A percentile compares a stretch with the other conserved stretches of the same genome.
Evolutionary conservation across 2,113 vertebrate species (phyloP).

Genomic region (Polypterus bichir): DNA sequence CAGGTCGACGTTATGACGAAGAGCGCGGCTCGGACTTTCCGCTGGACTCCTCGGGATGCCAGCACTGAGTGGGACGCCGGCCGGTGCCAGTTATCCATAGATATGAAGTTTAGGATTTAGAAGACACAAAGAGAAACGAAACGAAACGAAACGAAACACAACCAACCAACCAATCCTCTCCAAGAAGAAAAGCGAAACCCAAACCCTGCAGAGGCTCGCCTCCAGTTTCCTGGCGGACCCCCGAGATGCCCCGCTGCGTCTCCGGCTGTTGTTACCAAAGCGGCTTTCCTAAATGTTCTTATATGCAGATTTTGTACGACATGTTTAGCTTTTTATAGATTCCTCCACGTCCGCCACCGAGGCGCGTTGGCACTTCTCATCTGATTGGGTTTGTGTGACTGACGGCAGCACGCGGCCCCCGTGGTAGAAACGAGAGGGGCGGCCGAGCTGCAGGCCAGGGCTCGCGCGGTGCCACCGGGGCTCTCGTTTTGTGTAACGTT

Average conservation of each 20-base stretch:
- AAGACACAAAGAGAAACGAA: slow-evolving; percentile 33
- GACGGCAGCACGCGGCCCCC: not conserved
- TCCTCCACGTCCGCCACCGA: slow-evolving; percentile 69
- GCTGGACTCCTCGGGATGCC: slow-evolving; percentile 7
- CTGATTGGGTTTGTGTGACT: slow-evolving; percentile 5
- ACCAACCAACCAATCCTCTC: no score
- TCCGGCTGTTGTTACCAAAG: slow-evolving; percentile 97
- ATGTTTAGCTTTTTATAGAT: slow-evolving; percentile 91
- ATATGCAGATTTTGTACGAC: slow-evolving; percentile 98
- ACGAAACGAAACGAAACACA: not conserved
- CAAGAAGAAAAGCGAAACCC: slow-evolving; percentile 20
- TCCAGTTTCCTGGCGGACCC: slow-evolving; percentile 56
- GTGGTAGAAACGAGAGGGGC: not conserved
- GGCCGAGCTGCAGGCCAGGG: no score
- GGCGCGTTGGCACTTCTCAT: slow-evolving; percentile 60
- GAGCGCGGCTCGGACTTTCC: slow-evolving; percentile 28
- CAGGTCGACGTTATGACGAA: slow-evolving; percentile 93
- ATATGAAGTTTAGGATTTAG: slow-evolving; percentile 76
- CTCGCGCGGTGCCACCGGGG: no score
- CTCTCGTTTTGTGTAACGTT: no score
- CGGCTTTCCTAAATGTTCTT: slow-evolving; percentile 93
- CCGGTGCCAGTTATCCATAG: slow-evolving; percentile 45
- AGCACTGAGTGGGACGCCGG: slow-evolving; percentile 14
- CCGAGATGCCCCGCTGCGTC: slow-evolving; percentile 74
- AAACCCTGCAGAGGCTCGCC: slow-evolving; percentile 56